phyloP scores from a whole-genome alignment of 2,888 invertebrate species.

The Netelia virgata region DNA sequence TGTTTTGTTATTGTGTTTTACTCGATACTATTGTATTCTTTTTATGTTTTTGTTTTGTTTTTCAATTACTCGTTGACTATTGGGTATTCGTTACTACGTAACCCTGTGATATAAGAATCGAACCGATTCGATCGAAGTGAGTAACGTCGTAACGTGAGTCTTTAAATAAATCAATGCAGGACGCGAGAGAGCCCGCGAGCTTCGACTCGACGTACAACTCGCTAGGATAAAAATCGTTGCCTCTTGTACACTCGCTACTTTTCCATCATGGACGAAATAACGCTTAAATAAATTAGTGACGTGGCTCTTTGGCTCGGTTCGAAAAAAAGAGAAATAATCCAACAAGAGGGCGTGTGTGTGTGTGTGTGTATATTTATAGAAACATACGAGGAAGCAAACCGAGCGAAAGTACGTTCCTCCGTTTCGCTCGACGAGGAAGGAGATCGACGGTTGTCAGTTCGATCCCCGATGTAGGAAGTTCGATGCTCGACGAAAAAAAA shows the following conservation, averaged over 20 bases:
- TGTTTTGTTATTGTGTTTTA: too few relatives aligned
- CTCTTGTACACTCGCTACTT: conserved; percentile 59
- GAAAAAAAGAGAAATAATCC: not conserved
- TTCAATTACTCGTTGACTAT: too few relatives aligned
- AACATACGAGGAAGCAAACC: not conserved
- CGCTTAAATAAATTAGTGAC: conserved; percentile 74
- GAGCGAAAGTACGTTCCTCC: not conserved
- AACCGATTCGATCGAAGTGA: not conserved
- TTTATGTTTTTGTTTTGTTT: too few relatives aligned
- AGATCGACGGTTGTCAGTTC: not conserved
- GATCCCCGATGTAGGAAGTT: not conserved
- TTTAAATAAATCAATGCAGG: not conserved
- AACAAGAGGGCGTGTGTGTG: not conserved
- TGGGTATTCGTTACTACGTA: too few relatives aligned
- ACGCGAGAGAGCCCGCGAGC: not conserved
- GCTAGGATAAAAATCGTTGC: conserved; percentile 67
- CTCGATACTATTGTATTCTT: too few relatives aligned
- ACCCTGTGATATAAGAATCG: not conserved
- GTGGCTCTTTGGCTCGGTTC: not conserved
- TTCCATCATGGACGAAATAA: conserved; percentile 69
- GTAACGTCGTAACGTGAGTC: not conserved
- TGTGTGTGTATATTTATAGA: not conserved
- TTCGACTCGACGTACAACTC: conserved; percentile 68
- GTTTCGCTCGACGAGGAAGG: not conserved
- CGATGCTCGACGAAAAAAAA: not conserved